Percentiles rank a stretch among this genome's conserved stretches.
Conservation (phyloP, 1,140 invertebrate genomes). For the Drosophila arizonae region DNA sequence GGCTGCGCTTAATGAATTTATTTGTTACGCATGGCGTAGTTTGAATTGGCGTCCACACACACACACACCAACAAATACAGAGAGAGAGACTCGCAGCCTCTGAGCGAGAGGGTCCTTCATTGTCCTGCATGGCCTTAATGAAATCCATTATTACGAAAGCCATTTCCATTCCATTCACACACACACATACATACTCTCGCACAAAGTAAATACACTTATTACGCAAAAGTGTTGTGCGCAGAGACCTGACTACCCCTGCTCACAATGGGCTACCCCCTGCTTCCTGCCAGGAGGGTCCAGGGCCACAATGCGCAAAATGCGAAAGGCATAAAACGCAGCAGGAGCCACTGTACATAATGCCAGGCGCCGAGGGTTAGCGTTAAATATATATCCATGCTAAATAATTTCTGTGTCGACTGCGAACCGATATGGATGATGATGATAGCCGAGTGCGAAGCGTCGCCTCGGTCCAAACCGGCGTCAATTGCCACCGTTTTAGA, state of each 20-base stretch:
- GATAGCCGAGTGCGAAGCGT: constrained; percentile 4
- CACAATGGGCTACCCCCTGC: constrained; percentile 24
- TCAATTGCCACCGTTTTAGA: constrained; percentile 35
- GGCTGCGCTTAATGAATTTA: constrained; percentile 87
- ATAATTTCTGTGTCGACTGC: constrained; percentile 9
- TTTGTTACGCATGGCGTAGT: constrained; percentile 81
- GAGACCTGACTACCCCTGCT: no score
- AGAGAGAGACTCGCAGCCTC: background rate
- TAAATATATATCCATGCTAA: background rate
- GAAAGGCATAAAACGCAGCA: constrained; percentile 74
- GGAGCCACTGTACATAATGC: constrained; percentile 66
- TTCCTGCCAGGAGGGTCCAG: no score
- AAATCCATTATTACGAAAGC: constrained; percentile 80
- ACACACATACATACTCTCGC: constrained; percentile 30
- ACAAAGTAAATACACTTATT: constrained; percentile 78
- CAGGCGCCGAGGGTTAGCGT: constrained; percentile 26
- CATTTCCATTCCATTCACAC: constrained; percentile 61
- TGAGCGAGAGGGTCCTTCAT: constrained; percentile 35
- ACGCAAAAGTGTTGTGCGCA: constrained; percentile 71
- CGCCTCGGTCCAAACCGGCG: constrained; percentile 23
- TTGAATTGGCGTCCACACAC: constrained; percentile 72
- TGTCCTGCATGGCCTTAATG: constrained; percentile 78
- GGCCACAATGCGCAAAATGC: constrained; percentile 11
- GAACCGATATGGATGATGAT: constrained; percentile 15
- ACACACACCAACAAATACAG: constrained; percentile 27